Conservation (phyloP, 2,888 invertebrate genomes). For the Nysson spinosus region DNA sequence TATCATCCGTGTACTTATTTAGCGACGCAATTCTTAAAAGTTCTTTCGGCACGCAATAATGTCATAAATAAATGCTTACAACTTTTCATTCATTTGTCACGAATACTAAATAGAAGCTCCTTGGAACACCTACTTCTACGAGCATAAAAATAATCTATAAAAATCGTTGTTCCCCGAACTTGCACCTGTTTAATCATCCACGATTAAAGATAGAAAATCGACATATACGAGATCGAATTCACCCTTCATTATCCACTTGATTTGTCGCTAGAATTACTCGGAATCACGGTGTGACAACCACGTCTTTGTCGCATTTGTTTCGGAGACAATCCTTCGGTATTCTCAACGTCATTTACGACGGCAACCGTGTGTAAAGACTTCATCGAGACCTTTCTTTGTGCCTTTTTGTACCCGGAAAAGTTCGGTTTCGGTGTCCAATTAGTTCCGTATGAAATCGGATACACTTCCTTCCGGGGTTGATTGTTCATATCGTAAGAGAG, state of each 20-base stretch:
- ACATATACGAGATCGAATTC: neutral
- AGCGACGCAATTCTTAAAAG: neutral
- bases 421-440: slow-evolving; percentile 63
- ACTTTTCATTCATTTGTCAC: neutral
- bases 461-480: slow-evolving; percentile 37
- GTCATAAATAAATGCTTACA: slow-evolving; percentile 5
- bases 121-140: neutral
- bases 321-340: slow-evolving; percentile 44
- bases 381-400: slow-evolving; percentile 54
- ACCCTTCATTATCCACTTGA: slow-evolving; percentile 61
- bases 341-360: slow-evolving; percentile 42
- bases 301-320: slow-evolving; percentile 61
- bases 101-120: neutral
- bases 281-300: slow-evolving; percentile 65
- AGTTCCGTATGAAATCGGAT: slow-evolving; percentile 64
- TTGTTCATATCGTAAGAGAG: slow-evolving; percentile 49
- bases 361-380: slow-evolving; percentile 58
- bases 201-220: neutral
- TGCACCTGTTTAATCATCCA: neutral
- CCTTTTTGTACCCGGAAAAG: slow-evolving; percentile 49
- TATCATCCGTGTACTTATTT: too few species aligned
- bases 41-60: slow-evolving; percentile 19
- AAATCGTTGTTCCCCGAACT: neutral
- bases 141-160: slow-evolving; percentile 1
- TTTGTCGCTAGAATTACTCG: slow-evolving; percentile 64